These are phyloP conservation scores for Oncorhynchus nerka DNA, from an alignment of 2,113 vertebrate species.

Conservation along the genomic window DNA sequence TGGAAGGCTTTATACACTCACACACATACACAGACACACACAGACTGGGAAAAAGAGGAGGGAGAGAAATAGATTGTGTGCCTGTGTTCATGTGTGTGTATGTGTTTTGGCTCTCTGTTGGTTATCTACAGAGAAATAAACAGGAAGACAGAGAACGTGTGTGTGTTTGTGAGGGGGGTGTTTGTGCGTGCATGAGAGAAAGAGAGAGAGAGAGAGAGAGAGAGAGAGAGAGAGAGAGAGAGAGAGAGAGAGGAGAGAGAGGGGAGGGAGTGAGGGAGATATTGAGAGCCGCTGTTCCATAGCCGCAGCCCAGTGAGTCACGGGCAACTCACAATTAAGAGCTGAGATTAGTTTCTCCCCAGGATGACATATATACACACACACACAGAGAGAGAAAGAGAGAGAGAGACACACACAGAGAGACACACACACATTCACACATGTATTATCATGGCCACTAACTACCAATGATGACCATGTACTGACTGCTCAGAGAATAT, in stretches of 20 bases:
- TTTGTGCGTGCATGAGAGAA: not conserved
- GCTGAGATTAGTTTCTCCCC: slow-evolving; percentile 21
- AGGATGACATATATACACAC: not conserved
- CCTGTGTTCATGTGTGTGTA: no score
- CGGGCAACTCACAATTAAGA: slow-evolving; percentile 13
- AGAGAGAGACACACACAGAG: not conserved
- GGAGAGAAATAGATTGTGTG: not conserved
- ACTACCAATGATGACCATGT: not conserved
- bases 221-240: not conserved
- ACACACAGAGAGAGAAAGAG: not conserved
- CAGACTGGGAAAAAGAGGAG: not conserved
- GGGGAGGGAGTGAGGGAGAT: not conserved
- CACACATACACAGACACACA: slow-evolving; percentile 9
- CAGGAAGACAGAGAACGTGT: not conserved
- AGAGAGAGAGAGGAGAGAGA: not conserved
- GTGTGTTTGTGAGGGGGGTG: not conserved
- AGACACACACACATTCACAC: not conserved
- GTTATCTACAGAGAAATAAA: not conserved
- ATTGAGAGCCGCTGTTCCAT: not conserved
- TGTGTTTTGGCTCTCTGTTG: not conserved
- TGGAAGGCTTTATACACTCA: not conserved
- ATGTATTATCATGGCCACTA: not conserved
- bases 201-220: not conserved
- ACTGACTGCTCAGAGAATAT: not conserved
- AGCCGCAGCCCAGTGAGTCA: not conserved